Conservation (phyloP, 2,888 invertebrate genomes). For the Idaea straminata region DNA sequence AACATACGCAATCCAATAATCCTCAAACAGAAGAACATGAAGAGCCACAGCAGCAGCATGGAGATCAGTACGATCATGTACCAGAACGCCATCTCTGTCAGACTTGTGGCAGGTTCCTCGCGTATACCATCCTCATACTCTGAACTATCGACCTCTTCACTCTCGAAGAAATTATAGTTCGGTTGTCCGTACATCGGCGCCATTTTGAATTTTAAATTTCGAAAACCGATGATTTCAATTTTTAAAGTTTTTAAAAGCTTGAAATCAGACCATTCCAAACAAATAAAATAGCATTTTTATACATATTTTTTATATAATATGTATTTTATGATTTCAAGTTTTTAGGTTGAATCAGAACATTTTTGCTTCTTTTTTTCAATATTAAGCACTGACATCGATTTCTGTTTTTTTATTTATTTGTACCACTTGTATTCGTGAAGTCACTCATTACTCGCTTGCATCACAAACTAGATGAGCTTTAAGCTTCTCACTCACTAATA, state of each 20-base stretch:
- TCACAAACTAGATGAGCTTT: conserved; percentile 38
- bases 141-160: conserved; percentile 27
- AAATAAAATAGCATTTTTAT: no score
- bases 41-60: conserved; percentile 60
- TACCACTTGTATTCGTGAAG: neutral
- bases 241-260: neutral
- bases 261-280: neutral
- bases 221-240: neutral
- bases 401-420: neutral
- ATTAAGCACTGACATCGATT: neutral
- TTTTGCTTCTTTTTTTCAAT: neutral
- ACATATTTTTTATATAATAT: neutral
- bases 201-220: conserved; percentile 35
- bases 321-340: conserved; percentile 5
- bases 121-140: conserved; percentile 27
- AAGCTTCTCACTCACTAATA: conserved; percentile 43
- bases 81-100: conserved; percentile 61
- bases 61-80: conserved; percentile 56
- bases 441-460: conserved; percentile 33
- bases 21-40: conserved; percentile 61
- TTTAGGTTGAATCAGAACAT: neutral
- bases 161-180: conserved; percentile 40
- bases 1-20: conserved; percentile 54
- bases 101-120: conserved; percentile 29
- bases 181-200: conserved; percentile 55